These are phyloP conservation scores for Cynopterus sphinx DNA, from an alignment of 2,797 vertebrate genomes.

Conservation along the genomic window DNA sequence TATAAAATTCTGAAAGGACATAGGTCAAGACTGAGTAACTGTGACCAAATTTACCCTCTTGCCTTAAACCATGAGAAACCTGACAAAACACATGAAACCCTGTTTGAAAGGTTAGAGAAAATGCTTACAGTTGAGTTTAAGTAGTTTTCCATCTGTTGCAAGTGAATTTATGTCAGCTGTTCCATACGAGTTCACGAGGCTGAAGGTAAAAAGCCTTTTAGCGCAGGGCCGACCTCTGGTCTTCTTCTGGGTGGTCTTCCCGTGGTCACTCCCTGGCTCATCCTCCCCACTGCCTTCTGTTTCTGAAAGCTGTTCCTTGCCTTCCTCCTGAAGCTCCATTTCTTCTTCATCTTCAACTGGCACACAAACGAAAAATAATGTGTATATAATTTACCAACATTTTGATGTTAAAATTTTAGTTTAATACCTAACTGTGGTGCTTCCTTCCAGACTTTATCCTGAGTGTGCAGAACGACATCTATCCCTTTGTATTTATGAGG, in stretches of 20 bases:
- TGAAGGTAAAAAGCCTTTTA: conserved; percentile 93
- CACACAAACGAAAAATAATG: conserved; percentile 49
- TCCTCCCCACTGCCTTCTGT: conserved; percentile 88
- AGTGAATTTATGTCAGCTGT: conserved; percentile 95
- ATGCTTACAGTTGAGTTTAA: conserved; percentile 93
- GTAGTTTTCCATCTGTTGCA: conserved; percentile 91
- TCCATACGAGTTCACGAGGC: conserved; percentile 95
- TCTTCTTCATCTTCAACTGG: conserved; percentile 92
- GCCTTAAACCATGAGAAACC: neutral
- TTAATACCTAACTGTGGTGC: neutral
- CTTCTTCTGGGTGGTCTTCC: conserved; percentile 60
- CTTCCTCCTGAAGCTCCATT: conserved; percentile 95
- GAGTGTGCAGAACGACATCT: neutral
- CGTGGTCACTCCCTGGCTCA: conserved; percentile 86
- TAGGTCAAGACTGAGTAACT: neutral
- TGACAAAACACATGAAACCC: neutral
- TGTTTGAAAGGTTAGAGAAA: neutral
- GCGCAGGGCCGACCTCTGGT: conserved; percentile 79
- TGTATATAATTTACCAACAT: neutral
- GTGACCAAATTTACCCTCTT: neutral
- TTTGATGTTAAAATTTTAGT: neutral
- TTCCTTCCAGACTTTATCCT: neutral
- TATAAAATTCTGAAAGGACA: neutral
- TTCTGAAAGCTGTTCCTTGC: conserved; percentile 83
- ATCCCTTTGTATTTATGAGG: neutral